A percentile compares a stretch with the other conserved stretches of the same genome.
phyloP scores from a whole-genome alignment of 2,113 vertebrate species.

The Atractosteus spatula region DNA sequence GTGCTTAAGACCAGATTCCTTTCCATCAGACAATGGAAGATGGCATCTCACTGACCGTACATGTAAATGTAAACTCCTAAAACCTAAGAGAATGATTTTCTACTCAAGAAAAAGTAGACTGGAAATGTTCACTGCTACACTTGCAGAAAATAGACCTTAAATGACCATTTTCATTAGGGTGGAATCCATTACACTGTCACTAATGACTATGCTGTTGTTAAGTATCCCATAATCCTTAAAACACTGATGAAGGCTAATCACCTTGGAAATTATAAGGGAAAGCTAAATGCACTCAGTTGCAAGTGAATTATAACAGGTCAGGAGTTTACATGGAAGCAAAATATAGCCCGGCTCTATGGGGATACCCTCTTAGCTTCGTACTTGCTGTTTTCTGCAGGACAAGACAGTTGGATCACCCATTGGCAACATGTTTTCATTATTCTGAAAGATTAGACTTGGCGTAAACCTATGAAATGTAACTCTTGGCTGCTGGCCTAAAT shows the following conservation, averaged over 20 bases:
- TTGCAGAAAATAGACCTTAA: neutral
- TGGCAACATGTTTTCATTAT: neutral
- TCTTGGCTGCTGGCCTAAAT: neutral
- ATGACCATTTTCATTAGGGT: neutral
- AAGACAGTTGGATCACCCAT: neutral
- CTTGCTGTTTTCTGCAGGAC: neutral
- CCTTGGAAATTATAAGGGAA: neutral
- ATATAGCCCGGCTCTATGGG: neutral
- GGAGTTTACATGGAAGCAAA: neutral
- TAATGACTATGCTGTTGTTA: neutral
- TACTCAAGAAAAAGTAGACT: neutral
- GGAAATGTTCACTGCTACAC: neutral
- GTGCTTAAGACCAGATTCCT: too few species aligned
- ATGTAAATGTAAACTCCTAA: neutral
- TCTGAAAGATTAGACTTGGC: neutral
- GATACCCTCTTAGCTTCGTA: neutral
- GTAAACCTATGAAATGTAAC: neutral
- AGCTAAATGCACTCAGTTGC: neutral
- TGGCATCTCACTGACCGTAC: too few species aligned
- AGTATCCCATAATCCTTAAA: conserved; percentile 2
- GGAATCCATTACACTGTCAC: neutral
- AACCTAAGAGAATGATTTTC: neutral
- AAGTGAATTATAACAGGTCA: conserved; percentile 5
- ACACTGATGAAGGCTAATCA: neutral
- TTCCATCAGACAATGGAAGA: too few species aligned